Evolutionary conservation across 2,888 invertebrate genomes (phyloP).

Genomic region (Parascotia fuliginaria): DNA sequence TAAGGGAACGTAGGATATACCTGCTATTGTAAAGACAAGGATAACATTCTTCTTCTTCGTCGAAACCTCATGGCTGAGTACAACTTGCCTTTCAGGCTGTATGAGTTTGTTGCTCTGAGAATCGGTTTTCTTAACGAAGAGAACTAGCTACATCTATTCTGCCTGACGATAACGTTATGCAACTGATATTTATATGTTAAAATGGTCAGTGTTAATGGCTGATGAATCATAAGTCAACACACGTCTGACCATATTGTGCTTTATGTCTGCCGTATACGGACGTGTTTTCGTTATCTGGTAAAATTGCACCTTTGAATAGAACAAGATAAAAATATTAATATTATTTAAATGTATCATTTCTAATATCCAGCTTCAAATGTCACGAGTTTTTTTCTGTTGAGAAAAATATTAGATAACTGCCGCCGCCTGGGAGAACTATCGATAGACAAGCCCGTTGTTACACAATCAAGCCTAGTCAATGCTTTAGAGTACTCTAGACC

Average conservation of each 20-base stretch:
- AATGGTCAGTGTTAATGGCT: slow-evolving; percentile 8
- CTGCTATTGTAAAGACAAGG: background rate
- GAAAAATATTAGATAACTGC: too few species aligned
- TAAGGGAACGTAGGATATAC: too few species aligned
- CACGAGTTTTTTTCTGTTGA: too few species aligned
- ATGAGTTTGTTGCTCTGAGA: slow-evolving; percentile 32
- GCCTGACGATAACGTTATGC: slow-evolving; percentile 18
- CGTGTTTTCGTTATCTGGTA: background rate
- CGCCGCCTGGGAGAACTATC: too few species aligned
- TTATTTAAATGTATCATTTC: too few species aligned
- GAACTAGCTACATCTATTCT: slow-evolving; percentile 7
- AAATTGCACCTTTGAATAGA: background rate
- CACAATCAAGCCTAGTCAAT: too few species aligned
- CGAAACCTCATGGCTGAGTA: too few species aligned
- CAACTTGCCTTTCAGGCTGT: background rate
- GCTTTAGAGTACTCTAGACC: too few species aligned
- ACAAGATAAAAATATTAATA: too few species aligned
- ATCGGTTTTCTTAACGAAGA: slow-evolving; percentile 35
- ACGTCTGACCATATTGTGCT: background rate
- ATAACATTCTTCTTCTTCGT: background rate
- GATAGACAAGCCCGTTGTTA: too few species aligned
- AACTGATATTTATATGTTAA: slow-evolving; percentile 11
- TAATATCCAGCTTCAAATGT: too few species aligned
- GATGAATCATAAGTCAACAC: slow-evolving; percentile 6
- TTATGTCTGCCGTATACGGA: too few species aligned